These are phyloP conservation scores for Lasioglossum figueresi DNA, from an alignment of 2,888 invertebrate species.

Conservation along the genomic window DNA sequence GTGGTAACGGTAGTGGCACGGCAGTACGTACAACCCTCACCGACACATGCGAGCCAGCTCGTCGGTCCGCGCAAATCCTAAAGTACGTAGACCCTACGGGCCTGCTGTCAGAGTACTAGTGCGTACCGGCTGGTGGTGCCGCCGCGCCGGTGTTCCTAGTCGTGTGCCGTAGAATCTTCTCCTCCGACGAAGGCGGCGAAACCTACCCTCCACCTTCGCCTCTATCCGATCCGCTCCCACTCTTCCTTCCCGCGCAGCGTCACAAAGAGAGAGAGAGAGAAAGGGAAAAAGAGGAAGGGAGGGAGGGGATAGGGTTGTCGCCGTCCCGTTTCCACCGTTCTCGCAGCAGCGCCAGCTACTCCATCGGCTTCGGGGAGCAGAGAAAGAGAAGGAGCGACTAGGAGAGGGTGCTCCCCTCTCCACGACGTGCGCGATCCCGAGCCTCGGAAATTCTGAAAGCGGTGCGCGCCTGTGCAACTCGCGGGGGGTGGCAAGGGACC, in stretches of 20 bases:
- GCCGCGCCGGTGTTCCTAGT: conserved; percentile 44
- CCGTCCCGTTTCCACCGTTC: neutral
- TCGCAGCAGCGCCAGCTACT: conserved; percentile 5
- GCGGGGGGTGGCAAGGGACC: conserved; percentile 75
- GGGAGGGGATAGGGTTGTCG: neutral
- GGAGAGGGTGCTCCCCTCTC: conserved; percentile 49
- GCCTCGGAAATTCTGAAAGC: conserved; percentile 76
- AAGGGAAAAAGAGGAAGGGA: neutral
- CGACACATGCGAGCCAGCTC: conserved; percentile 20
- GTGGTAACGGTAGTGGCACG: conserved; percentile 17
- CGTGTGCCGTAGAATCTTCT: conserved; percentile 48
- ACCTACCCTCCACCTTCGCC: conserved; percentile 38
- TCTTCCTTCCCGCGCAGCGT: neutral
- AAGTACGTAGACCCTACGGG: conserved; percentile 44
- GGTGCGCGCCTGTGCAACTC: conserved; percentile 79
- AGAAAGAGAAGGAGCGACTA: neutral
- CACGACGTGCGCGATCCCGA: conserved; percentile 69
- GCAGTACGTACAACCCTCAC: conserved; percentile 30
- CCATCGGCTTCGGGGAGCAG: neutral
- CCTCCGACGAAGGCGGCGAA: conserved; percentile 14
- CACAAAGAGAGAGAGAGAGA: neutral
- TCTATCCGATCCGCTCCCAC: conserved; percentile 1
- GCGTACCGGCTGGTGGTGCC: conserved; percentile 47
- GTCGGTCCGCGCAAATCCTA: conserved; percentile 26
- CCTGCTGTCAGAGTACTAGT: conserved; percentile 36